Evolutionary conservation across 1,140 invertebrate genomes (phyloP).

Genomic region (Drosophila yakuba): DNA sequence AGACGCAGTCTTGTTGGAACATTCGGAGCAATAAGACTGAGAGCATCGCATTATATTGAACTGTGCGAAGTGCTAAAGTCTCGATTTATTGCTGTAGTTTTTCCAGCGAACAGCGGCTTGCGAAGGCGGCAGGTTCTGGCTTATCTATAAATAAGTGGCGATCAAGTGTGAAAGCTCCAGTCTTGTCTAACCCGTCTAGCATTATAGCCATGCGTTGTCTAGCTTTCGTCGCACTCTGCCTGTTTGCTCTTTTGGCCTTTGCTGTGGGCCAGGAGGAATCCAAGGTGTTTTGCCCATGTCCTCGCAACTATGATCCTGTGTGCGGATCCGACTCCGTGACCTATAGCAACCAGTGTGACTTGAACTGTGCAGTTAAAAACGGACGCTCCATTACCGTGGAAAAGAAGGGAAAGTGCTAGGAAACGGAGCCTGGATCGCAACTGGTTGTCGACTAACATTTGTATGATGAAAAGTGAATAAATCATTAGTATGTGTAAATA

Average conservation of each 20-base stretch:
- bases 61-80: neutral
- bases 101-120: conserved; percentile 1
- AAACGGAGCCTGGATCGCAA: neutral
- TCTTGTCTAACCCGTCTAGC: conserved; percentile 36
- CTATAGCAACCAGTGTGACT: conserved; percentile 66
- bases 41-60: neutral
- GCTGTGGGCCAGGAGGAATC: conserved; percentile 1
- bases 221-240: conserved; percentile 41
- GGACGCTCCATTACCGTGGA: conserved; percentile 39
- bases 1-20: neutral
- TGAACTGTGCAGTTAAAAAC: conserved; percentile 44
- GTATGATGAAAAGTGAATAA: neutral
- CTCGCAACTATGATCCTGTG: conserved; percentile 51
- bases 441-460: neutral
- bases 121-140: neutral
- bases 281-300: conserved; percentile 44
- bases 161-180: conserved; percentile 39
- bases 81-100: conserved; percentile 1
- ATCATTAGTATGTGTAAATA: conserved; percentile 19
- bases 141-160: conserved; percentile 54
- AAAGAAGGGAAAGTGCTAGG: conserved; percentile 50
- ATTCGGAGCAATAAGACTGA: neutral
- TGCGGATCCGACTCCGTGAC: conserved; percentile 62
- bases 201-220: conserved; percentile 57
- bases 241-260: conserved; percentile 44